Conservation (phyloP, 37 sponge, comb jelly and placozoan genomes). For the Cliona cf. orientalis region DNA sequence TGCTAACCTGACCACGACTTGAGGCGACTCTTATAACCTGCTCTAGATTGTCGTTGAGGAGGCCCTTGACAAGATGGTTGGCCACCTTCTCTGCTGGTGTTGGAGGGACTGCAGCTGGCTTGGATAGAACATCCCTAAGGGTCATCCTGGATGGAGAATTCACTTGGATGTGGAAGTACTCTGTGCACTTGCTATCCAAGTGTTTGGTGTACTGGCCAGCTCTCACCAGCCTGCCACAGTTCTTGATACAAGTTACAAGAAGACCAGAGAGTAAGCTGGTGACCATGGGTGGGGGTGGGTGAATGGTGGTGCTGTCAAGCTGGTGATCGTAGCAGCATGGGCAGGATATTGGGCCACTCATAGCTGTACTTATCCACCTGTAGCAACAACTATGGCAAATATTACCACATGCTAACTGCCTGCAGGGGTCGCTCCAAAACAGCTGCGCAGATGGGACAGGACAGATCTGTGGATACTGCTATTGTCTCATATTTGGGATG, state of each 20-base stretch:
- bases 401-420: too few relatives aligned
- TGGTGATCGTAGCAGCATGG: slow-evolving; percentile 23
- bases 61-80: background rate
- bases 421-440: too few relatives aligned
- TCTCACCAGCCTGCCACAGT: background rate
- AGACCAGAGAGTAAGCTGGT: background rate
- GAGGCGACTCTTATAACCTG: background rate
- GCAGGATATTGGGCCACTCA: background rate
- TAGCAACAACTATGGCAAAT: slow-evolving; percentile 7
- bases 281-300: background rate
- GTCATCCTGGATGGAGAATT: slow-evolving; percentile 5
- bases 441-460: too few relatives aligned
- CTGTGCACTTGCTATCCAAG: background rate
- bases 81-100: slow-evolving; percentile 1
- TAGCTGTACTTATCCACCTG: slow-evolving; percentile 15
- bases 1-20: background rate
- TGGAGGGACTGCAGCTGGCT: background rate
- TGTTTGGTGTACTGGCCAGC: background rate
- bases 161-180: too few relatives aligned
- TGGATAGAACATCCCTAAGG: background rate
- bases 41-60: background rate
- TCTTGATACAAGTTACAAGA: too few relatives aligned
- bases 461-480: too few relatives aligned
- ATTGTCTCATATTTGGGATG: too few relatives aligned
- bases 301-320: background rate